These are phyloP conservation scores for Spea multiplicata DNA, from an alignment of 2,113 vertebrate genomes.

Conservation along the genomic window DNA sequence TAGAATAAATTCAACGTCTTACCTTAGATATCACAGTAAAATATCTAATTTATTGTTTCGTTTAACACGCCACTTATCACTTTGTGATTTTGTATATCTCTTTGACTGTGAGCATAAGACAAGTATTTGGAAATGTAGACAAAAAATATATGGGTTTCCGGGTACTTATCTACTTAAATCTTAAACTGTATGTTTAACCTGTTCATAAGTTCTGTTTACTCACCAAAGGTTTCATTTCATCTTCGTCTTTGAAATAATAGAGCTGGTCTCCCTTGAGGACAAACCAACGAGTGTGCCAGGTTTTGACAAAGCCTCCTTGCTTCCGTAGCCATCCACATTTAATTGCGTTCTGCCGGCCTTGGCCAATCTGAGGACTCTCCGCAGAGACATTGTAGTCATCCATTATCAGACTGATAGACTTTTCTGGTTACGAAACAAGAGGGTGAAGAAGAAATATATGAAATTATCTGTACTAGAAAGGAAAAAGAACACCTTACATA, in stretches of 20 bases:
- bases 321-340: conserved; percentile 95
- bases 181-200: not conserved
- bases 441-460: conserved; percentile 44
- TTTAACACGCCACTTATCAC: too few species aligned
- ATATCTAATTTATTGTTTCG: too few species aligned
- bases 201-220: conserved; percentile 54
- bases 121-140: not conserved
- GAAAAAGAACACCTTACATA: not conserved
- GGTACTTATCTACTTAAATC: too few species aligned
- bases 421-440: conserved; percentile 57
- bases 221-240: conserved; percentile 94
- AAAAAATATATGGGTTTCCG: too few species aligned
- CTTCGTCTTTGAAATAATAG: conserved; percentile 94
- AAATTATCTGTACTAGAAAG: conserved; percentile 19
- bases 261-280: conserved; percentile 93
- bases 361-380: conserved; percentile 61
- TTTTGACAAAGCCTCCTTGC: conserved; percentile 98
- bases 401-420: conserved; percentile 66
- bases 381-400: conserved; percentile 74
- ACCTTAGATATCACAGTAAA: too few species aligned
- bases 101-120: not conserved
- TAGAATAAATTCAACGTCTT: too few species aligned
- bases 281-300: conserved; percentile 97
- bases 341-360: conserved; percentile 61
- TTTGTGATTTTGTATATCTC: too few species aligned